Evolutionary conservation across 2,888 invertebrate genomes (phyloP), one percentile per base, ranked within the genome.

Genomic region (Ceraclea dissimilis): DNA sequence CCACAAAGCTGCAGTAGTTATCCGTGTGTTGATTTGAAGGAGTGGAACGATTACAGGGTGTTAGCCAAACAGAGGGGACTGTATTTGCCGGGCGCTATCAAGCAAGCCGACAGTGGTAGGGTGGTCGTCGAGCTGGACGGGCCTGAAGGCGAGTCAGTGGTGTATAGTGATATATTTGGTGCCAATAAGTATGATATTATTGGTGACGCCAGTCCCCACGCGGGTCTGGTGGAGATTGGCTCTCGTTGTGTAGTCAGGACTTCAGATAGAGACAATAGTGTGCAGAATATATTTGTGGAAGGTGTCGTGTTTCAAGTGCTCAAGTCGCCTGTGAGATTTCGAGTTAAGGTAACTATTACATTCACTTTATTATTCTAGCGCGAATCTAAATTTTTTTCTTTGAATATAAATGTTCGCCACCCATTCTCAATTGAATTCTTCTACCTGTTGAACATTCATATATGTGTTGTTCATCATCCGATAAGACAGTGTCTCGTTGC

Each of bases 21-120:
- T 67, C 82, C 83, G 13, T 76, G 79, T 65, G 82, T 96, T 63
- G 93, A 96, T 76, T 80, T 96, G 65, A 87, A 86, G 66, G 95
- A 96, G 74, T 97, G 96, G 96, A 85, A 86, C 64, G 90, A 92
- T 68, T 93, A 94, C 70, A 80, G 95, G 65, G 92, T 96, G 59
- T 77, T 97, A 65, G 96, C 95, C 44, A 90, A 90, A 70, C 84
- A 86, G 67, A 85, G 88, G 63, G 84, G 85, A 59, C 80, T 86
- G 65, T 93, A 91, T 73, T 84, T 90, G 65, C 92, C 95, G 8
- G 96, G 94, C 53, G 88, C 91, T 57, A 94, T 96, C 64, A 84
- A 88, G 44, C 82, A 84, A 67, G 87, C 87, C 33, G 78, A 78
- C 39, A 80, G 79, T 57, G 80, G 82, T 63, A 86, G 86, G 67